phyloP scores from a whole-genome alignment of 2,888 invertebrate species.

The Piscicola geometra region DNA sequence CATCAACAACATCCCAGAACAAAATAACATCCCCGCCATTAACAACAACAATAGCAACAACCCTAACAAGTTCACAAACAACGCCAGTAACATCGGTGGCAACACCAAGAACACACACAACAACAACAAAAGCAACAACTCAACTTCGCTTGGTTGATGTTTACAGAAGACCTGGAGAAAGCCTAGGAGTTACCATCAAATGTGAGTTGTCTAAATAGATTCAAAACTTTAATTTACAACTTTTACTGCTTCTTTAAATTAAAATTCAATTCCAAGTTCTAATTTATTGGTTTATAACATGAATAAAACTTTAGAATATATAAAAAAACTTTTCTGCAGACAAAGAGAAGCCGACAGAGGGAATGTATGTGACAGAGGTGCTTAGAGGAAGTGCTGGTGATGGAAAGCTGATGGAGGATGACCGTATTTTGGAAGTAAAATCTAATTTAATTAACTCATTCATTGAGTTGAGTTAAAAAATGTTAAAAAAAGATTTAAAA shows the following conservation, averaged over 20 bases:
- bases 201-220: no score
- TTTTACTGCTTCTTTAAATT: no score
- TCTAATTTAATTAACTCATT: no score
- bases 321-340: no score
- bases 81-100: background rate
- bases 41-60: background rate
- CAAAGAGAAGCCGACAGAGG: background rate
- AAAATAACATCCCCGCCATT: background rate
- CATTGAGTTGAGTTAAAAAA: no score
- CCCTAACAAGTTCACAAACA: background rate
- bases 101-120: background rate
- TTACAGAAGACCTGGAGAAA: slow-evolving; percentile 68
- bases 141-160: slow-evolving; percentile 73
- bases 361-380: slow-evolving; percentile 17
- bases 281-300: no score
- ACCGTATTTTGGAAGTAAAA: slow-evolving; percentile 25
- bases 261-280: no score
- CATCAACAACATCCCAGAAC: background rate
- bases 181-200: slow-evolving; percentile 92
- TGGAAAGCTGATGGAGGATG: background rate
- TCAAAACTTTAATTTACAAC: no score
- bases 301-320: no score
- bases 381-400: background rate
- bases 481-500: no score
- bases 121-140: slow-evolving; percentile 11